Percentiles rank a stretch among this genome's conserved stretches.
Conservation (phyloP, 2,797 vertebrate species). For the Phataginus tetradactyla region DNA sequence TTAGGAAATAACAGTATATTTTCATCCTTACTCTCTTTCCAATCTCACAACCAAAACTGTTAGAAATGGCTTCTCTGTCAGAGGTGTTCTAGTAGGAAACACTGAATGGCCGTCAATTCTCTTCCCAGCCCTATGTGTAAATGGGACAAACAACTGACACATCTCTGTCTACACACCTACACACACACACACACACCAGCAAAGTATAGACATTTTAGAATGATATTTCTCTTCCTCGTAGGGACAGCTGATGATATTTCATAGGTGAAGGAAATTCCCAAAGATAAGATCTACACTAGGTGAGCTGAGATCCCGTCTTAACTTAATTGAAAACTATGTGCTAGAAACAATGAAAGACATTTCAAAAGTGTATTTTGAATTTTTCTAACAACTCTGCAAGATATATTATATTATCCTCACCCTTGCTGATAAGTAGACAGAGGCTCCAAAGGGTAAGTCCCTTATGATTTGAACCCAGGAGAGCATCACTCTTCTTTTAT, state of each 20-base stretch:
- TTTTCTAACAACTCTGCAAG: neutral
- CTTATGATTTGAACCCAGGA: neutral
- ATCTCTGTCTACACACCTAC: neutral
- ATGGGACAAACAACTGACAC: neutral
- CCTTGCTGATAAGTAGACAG: neutral
- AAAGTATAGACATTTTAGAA: neutral
- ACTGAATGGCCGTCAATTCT: neutral
- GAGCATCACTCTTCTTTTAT: neutral
- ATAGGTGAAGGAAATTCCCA: neutral
- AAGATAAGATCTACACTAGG: neutral
- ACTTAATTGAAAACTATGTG: constrained; percentile 15
- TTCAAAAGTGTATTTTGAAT: neutral
- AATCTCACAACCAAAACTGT: neutral
- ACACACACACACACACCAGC: neutral
- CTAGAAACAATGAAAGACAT: neutral
- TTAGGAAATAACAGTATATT: neutral
- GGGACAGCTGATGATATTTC: neutral
- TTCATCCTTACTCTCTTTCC: neutral
- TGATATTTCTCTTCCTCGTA: neutral
- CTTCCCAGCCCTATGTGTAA: neutral
- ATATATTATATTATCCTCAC: neutral
- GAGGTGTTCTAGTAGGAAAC: neutral
- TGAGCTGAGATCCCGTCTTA: neutral
- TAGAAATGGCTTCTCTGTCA: neutral
- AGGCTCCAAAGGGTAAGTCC: neutral